Evolutionary conservation across 1,140 invertebrate genomes (phyloP).

Genomic region (Aricia agestis): DNA sequence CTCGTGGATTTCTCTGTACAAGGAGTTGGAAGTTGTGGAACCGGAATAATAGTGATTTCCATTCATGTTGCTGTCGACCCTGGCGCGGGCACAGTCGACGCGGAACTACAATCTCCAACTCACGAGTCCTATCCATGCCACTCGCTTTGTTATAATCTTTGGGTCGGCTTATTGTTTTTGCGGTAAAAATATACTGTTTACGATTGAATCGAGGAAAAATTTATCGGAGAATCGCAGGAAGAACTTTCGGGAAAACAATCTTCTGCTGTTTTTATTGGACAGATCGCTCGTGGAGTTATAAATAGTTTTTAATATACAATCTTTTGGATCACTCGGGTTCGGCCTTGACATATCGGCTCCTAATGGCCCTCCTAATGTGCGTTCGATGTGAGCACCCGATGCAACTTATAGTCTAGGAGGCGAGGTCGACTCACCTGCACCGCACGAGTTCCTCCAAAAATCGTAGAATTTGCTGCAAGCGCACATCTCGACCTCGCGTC

Average conservation of each 20-base stretch:
- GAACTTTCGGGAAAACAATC: background rate
- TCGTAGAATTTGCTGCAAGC: conserved; percentile 70
- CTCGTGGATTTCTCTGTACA: background rate
- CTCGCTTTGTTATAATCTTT: background rate
- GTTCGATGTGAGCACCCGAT: background rate
- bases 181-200: conserved; percentile 2
- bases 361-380: background rate
- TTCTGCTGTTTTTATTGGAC: background rate
- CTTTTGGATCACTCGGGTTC: background rate
- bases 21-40: conserved; percentile 19
- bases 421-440: conserved; percentile 55
- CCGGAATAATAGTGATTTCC: conserved; percentile 37
- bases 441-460: conserved; percentile 69
- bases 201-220: background rate
- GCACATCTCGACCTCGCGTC: conserved; percentile 61
- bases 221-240: background rate
- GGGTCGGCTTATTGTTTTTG: conserved; percentile 13
- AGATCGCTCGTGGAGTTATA: background rate
- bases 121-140: conserved; percentile 9
- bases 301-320: background rate
- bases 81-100: conserved; percentile 37
- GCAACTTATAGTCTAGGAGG: background rate
- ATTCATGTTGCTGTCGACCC: conserved; percentile 48
- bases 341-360: background rate
- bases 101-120: conserved; percentile 50